These are phyloP conservation scores for Holotrichia oblita DNA, from an alignment of 1,140 invertebrate genomes.

Conservation along the genomic window DNA sequence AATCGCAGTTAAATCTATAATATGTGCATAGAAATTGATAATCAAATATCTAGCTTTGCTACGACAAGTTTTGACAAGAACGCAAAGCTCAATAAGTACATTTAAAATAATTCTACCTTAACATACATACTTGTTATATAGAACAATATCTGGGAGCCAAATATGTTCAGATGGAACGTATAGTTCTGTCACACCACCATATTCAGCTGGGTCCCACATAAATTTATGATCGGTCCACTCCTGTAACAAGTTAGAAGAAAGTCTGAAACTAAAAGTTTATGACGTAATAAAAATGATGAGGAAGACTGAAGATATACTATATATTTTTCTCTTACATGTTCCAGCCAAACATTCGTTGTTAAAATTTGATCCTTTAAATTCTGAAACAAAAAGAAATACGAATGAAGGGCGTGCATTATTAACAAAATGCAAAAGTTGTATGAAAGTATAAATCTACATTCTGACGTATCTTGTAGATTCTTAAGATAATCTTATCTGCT, in stretches of 20 bases:
- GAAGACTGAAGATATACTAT: neutral
- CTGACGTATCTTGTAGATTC: too few species aligned
- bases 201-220: slow-evolving; percentile 93
- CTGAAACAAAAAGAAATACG: slow-evolving; percentile 68
- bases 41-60: too few species aligned
- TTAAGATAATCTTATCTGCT: too few species aligned
- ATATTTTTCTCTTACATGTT: slow-evolving; percentile 78
- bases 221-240: slow-evolving; percentile 98
- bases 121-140: slow-evolving; percentile 93
- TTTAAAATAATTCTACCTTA: neutral
- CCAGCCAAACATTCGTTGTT: slow-evolving; percentile 95
- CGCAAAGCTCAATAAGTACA: too few species aligned
- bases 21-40: too few species aligned
- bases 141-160: slow-evolving; percentile 94
- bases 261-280: neutral
- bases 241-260: slow-evolving; percentile 62
- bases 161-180: slow-evolving; percentile 94
- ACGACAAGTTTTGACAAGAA: too few species aligned
- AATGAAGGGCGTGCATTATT: neutral
- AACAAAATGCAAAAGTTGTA: too few species aligned
- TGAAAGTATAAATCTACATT: too few species aligned
- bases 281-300: neutral
- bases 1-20: too few species aligned
- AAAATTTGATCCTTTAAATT: slow-evolving; percentile 96
- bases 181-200: slow-evolving; percentile 92